Evolutionary conservation across 2,888 invertebrate species (phyloP), one percentile per base, ranked within the genome.

Genomic region (Heliconius aoede): DNA sequence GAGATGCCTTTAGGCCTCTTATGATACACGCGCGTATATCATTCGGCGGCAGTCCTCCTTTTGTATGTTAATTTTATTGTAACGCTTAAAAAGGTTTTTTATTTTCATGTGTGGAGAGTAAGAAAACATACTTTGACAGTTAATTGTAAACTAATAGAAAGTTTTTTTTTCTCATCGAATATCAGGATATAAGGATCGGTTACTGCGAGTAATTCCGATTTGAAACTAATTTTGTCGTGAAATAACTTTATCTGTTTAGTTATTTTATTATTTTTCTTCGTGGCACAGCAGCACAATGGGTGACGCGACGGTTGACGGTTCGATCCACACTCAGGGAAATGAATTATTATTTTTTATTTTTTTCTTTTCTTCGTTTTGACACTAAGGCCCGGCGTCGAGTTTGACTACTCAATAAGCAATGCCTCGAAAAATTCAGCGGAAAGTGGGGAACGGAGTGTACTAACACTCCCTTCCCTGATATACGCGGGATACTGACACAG

Each of bases 61-160:
- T 93, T 91, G 89, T 91, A 89, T 90, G 90, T 90, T 89, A 92
- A 93, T 88, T 90, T 89, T 89, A 91, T 91, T 92, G 89, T 90
- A 86, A 87, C 82, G 84, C 85, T 86, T 86, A 86, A 86, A 82
- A 79, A 81, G 82, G 4, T 5, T 85, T 85, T 81, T 80, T 83
- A 82, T 80, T 82, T 36, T 30, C 60, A 68, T 76, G 58, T 55
- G 30, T 74, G 40, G 76, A 69, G 72, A 73, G 76, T 72, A 77
- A 74, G 77, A 76, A 26, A 60, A 73, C 74, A 78, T 28, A 74
- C 46, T 78, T 68, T 30, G 46, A 32, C 24, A 46, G 26, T 74
- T 77, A 76, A 72, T 76, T 76, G n/a, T 58, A 51, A 62, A 76
- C 69, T 76, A 76, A 78, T 78, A 76, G 72, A 74, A 74, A 73